Evolutionary conservation across 2,888 invertebrate genomes (phyloP).

Genomic region (Acrobasis consociella): DNA sequence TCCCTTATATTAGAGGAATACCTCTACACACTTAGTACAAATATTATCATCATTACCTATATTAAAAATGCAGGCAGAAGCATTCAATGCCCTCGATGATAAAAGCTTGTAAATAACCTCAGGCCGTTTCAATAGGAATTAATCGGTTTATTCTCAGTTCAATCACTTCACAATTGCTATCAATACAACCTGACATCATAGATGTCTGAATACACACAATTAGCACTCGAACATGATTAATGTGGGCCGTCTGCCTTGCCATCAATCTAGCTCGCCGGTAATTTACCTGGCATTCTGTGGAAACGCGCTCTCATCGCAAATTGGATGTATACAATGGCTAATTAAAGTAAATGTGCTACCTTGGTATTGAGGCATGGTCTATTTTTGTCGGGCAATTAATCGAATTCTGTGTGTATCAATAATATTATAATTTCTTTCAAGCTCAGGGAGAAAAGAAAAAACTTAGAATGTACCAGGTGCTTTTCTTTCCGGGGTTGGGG

Average conservation of each 20-base stretch:
- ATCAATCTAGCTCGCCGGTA: conserved; percentile 15
- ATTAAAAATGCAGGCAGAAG: too few relatives aligned
- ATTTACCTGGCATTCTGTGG: background rate
- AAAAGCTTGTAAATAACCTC: too few relatives aligned
- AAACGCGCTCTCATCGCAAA: conserved; percentile 13
- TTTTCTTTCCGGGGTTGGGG: too few relatives aligned
- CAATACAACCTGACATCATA: background rate
- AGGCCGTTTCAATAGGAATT: background rate
- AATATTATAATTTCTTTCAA: too few relatives aligned
- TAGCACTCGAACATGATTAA: conserved; percentile 9
- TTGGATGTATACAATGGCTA: conserved; percentile 7
- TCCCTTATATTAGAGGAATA: too few relatives aligned
- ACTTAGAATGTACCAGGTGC: too few relatives aligned
- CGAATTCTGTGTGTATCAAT: background rate
- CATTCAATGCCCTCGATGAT: too few relatives aligned
- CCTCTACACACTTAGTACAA: too few relatives aligned
- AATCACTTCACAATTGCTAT: conserved; percentile 3
- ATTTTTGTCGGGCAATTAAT: conserved; percentile 1
- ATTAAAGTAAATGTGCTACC: conserved; percentile 14
- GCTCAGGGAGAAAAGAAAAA: too few relatives aligned
- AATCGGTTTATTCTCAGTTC: background rate
- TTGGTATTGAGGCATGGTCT: background rate
- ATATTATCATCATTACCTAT: too few relatives aligned
- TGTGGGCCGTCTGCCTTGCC: conserved; percentile 3
- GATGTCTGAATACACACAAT: conserved; percentile 2